A percentile compares a stretch with the other conserved stretches of the same genome.
Conservation (phyloP, 2,113 vertebrate genomes). For the Notarius lentiginosus region DNA sequence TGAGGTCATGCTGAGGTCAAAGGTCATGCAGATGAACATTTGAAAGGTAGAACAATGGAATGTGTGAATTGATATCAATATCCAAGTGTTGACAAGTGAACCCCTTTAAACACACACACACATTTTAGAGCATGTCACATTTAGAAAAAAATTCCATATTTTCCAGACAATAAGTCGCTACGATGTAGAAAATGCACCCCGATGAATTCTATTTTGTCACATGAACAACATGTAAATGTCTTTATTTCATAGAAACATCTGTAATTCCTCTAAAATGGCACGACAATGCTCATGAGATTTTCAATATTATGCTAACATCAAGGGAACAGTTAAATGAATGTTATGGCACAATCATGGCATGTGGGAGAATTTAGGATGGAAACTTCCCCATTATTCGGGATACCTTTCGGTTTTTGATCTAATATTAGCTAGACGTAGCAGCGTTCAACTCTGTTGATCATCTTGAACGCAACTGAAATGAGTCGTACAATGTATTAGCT, state of each 20-base stretch:
- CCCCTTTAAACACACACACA: not conserved
- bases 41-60: not conserved
- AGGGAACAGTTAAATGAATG: not conserved
- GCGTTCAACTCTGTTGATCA: not conserved
- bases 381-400: not conserved
- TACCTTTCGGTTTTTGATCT: not conserved
- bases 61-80: not conserved
- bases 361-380: not conserved
- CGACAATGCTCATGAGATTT: not conserved
- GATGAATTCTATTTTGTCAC: not conserved
- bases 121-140: not conserved
- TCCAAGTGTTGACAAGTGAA: not conserved
- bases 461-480: not conserved
- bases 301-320: not conserved
- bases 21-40: conserved; percentile 52
- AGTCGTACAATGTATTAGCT: not conserved
- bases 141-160: not conserved
- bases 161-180: conserved; percentile 8
- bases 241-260: not conserved
- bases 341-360: not conserved
- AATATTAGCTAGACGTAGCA: not conserved
- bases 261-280: not conserved
- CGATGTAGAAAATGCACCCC: not conserved
- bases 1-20: conserved; percentile 20
- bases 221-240: not conserved